Evolutionary conservation across 2,888 invertebrate genomes (phyloP).

Genomic region (Ariolimax columbianus): DNA sequence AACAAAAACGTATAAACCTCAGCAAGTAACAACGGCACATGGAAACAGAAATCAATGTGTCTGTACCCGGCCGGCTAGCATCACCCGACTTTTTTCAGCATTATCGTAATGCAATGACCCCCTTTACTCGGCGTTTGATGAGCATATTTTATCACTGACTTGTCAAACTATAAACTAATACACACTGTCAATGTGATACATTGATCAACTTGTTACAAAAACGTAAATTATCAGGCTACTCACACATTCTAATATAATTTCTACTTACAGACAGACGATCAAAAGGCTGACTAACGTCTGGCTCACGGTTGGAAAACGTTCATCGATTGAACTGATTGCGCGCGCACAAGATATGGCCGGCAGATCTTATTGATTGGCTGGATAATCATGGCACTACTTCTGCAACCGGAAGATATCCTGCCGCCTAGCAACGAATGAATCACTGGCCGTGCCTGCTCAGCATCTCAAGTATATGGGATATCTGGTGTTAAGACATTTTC

Average conservation of each 20-base stretch:
- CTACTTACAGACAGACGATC: background rate
- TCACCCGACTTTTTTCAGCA: too few relatives aligned
- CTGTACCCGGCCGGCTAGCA: too few relatives aligned
- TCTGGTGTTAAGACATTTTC: too few relatives aligned
- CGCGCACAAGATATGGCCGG: slow-evolving; percentile 29
- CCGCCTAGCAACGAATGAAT: background rate
- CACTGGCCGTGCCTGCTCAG: too few relatives aligned
- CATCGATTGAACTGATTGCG: slow-evolving; percentile 24
- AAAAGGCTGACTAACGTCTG: background rate
- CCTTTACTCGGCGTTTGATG: too few relatives aligned
- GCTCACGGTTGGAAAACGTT: background rate
- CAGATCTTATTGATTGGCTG: slow-evolving; percentile 28
- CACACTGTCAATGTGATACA: background rate
- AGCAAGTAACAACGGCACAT: too few relatives aligned
- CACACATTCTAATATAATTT: background rate
- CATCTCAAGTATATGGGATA: too few relatives aligned
- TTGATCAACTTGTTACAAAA: background rate
- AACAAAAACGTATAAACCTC: too few relatives aligned
- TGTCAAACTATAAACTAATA: background rate
- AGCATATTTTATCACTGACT: background rate
- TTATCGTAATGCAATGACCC: too few relatives aligned
- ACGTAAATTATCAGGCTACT: background rate
- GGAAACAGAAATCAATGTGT: too few relatives aligned
- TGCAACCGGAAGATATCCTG: background rate
- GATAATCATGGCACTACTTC: slow-evolving; percentile 6